A percentile compares a stretch with the other conserved stretches of the same genome.
Conservation (phyloP, 2,888 invertebrate species). For the Teleiodes luculella region DNA sequence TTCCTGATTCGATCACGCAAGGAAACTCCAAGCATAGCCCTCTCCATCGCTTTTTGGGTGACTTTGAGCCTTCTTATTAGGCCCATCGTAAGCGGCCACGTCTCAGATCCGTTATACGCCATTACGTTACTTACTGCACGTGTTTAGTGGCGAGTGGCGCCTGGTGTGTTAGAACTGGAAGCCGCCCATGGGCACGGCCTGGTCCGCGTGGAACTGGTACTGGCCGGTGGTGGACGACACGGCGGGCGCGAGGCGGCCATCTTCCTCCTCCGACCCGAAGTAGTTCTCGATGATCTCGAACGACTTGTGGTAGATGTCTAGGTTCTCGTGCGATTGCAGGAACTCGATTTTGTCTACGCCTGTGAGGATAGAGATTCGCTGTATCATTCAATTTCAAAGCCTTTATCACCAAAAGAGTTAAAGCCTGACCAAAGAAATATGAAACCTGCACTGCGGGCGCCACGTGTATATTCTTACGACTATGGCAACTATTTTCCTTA, state of each 20-base stretch:
- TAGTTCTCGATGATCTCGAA: constrained; percentile 98
- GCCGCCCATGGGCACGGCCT: constrained; percentile 86
- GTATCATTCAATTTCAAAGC: too few species aligned
- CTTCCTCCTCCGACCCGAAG: constrained; percentile 96
- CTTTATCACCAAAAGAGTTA: background rate
- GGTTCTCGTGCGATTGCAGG: constrained; percentile 97
- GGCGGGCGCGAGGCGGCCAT: constrained; percentile 86
- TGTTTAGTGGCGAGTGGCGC: constrained; percentile 17
- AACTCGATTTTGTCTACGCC: constrained; percentile 99
- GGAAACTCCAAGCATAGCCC: too few species aligned
- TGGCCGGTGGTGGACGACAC: constrained; percentile 86
- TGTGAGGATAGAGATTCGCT: constrained; percentile 50
- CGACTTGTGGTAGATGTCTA: constrained; percentile 97
- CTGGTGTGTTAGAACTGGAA: constrained; percentile 85
- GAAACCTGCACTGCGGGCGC: too few species aligned
- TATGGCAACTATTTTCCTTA: too few species aligned
- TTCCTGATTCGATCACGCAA: too few species aligned
- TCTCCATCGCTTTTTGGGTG: too few species aligned
- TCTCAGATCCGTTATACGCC: too few species aligned
- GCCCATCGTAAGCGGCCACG: too few species aligned
- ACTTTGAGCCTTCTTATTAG: too few species aligned
- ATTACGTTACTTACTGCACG: background rate
- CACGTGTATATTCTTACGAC: too few species aligned
- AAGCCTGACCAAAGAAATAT: too few species aligned
- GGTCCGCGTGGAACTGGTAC: constrained; percentile 85